These are phyloP conservation scores for Geophilus truncorum DNA, from an alignment of 2,888 invertebrate genomes.

Conservation along the genomic window DNA sequence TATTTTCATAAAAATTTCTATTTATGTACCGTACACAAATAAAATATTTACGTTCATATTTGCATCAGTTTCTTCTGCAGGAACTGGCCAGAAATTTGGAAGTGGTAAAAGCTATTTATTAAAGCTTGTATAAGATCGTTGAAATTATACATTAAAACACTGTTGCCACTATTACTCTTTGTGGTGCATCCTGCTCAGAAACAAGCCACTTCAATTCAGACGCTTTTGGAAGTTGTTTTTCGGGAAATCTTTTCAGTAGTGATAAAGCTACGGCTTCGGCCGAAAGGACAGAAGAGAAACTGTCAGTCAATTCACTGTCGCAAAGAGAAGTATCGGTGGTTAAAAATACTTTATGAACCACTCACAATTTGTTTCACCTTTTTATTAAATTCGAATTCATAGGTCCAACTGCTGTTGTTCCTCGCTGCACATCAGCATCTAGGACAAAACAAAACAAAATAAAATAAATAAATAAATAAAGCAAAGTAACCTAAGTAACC, in stretches of 20 bases:
- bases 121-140: not conserved
- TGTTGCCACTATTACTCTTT: constrained; percentile 57
- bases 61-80: constrained; percentile 60
- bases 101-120: constrained; percentile 61
- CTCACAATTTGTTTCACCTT: not conserved
- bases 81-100: constrained; percentile 65
- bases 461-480: no score
- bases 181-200: constrained; percentile 70
- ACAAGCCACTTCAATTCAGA: constrained; percentile 75
- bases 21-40: no score
- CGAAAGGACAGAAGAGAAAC: constrained; percentile 47
- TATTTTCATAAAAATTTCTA: constrained; percentile 14
- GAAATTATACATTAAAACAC: not conserved
- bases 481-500: no score
- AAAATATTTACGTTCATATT: constrained; percentile 34
- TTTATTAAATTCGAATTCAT: not conserved
- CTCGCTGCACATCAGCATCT: constrained; percentile 29
- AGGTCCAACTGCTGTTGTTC: not conserved
- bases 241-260: constrained; percentile 67
- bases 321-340: no score
- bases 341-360: no score
- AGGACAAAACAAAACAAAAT: not conserved
- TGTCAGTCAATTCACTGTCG: constrained; percentile 39
- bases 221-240: constrained; percentile 68
- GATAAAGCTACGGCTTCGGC: constrained; percentile 75